Base-by-base conservation (phyloP, 2,113 vertebrate genomes). In the Xyliphius kryptos region DNA sequence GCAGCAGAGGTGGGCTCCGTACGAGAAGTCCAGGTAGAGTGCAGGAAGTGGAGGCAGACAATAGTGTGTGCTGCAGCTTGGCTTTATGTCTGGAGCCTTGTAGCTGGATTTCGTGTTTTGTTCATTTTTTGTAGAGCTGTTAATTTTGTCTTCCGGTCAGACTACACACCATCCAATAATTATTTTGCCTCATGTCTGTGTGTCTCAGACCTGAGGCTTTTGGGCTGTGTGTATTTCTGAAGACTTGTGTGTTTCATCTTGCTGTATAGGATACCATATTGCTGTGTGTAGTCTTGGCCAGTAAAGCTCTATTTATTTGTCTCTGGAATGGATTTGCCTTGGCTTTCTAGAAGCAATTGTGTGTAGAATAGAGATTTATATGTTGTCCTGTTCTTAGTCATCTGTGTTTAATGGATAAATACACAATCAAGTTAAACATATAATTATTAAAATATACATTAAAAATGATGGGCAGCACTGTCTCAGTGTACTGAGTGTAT, bases 21-120 rank as follows among this genome's bases (percentile, higher is more conserved):
- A 77, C 75, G 71, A 72, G 60, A 79, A 75, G 63, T 73, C 70
- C 68, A 77, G 77, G 75, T 76, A 79, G 70, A 68, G 69, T 72
- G 50, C 60, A 47, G 59, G 62, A 57, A 32, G 56, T 46, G 53
- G 63, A 63, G 41, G 43, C 57, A 48, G 69, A 47, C 56, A 49
- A 50, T 74, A 68, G 64, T 74, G 65, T 73, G 67, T 70, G 56
- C 21, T 64, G 53, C 56, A 55, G 47, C 64, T 65, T 66, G 64
- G 61, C 64, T 63, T 74, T 41, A 52, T 53, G 11, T 57, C 20
- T 12, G 36, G 69, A 71, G 72, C 68, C 66, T 37, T 53, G 51
- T 71, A 60, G 50, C 26, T 32, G 26, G 26, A 32, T 32, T 32
- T 32, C 26, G 26, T 32, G 26, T 32, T 32, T 32, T 32, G 26